phyloP scores from a whole-genome alignment of 2,888 invertebrate genomes.

The Catocala fraxini region DNA sequence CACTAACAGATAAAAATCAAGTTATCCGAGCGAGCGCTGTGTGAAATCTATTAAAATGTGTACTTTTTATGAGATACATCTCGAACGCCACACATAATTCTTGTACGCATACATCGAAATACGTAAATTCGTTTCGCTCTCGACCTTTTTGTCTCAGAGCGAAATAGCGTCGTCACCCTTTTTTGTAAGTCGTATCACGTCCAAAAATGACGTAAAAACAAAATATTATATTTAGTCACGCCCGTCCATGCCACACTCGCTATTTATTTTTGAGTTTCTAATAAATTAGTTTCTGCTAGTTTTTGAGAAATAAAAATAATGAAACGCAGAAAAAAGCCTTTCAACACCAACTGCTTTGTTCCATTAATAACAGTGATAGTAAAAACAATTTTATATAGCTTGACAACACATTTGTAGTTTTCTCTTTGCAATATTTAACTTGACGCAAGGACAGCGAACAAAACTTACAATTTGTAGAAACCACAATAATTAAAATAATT shows the following conservation, averaged over 20 bases:
- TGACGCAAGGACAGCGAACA: constrained; percentile 8
- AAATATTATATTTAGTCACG: constrained; percentile 78
- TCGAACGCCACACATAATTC: constrained; percentile 18
- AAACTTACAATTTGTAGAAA: constrained; percentile 21
- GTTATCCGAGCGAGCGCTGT: neutral
- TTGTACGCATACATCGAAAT: constrained; percentile 52
- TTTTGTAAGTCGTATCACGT: constrained; percentile 71
- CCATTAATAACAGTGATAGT: constrained; percentile 27
- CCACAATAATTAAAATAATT: constrained; percentile 48
- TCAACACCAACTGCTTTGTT: constrained; percentile 33
- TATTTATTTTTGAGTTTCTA: constrained; percentile 73
- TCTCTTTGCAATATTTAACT: constrained; percentile 15
- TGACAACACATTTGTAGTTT: neutral
- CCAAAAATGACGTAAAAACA: constrained; percentile 75
- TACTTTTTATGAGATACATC: constrained; percentile 16
- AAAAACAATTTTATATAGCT: constrained; percentile 10
- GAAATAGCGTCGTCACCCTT: constrained; percentile 72
- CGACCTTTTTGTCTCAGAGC: constrained; percentile 66
- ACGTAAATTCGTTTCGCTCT: constrained; percentile 66
- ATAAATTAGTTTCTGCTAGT: constrained; percentile 70
- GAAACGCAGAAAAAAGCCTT: constrained; percentile 42
- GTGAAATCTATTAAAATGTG: neutral
- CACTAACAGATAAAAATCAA: no score
- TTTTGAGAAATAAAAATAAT: constrained; percentile 59
- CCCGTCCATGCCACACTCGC: constrained; percentile 72